These are phyloP conservation scores for Apodemia duryi DNA, from an alignment of 2,888 invertebrate genomes.

Conservation along the genomic window DNA sequence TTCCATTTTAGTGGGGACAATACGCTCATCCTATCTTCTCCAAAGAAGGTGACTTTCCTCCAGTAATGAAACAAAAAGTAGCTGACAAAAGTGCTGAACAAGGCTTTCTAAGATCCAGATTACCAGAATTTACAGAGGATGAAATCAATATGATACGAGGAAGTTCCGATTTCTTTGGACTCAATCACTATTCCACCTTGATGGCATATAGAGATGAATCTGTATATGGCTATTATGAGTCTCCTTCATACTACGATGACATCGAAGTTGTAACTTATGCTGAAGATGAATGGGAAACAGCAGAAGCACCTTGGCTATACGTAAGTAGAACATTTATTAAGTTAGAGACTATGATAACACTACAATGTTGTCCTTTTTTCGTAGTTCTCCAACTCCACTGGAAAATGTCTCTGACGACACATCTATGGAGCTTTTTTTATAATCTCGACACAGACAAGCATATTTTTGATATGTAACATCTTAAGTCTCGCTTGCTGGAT, in stretches of 20 bases:
- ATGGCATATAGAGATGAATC: slow-evolving; percentile 43
- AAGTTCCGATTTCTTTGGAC: slow-evolving; percentile 52
- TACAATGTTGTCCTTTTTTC: too few species aligned
- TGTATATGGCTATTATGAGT: slow-evolving; percentile 29
- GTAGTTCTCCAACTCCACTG: too few species aligned
- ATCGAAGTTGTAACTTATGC: slow-evolving; percentile 24
- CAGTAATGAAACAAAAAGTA: slow-evolving; percentile 75
- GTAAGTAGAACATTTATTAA: neutral
- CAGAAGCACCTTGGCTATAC: neutral
- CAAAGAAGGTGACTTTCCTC: slow-evolving; percentile 79
- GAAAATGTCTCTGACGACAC: too few species aligned
- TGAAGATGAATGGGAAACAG: neutral
- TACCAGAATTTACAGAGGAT: slow-evolving; percentile 58
- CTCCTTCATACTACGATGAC: slow-evolving; percentile 40
- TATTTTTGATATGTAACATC: too few species aligned
- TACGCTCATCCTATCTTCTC: slow-evolving; percentile 81
- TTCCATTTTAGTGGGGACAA: slow-evolving; percentile 66
- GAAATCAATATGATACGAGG: slow-evolving; percentile 50
- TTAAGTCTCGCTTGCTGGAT: too few species aligned
- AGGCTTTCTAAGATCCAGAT: slow-evolving; percentile 55
- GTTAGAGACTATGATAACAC: too few species aligned
- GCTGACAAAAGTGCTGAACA: slow-evolving; percentile 69
- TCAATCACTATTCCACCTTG: slow-evolving; percentile 82
- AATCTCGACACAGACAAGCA: too few species aligned
- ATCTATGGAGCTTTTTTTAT: too few species aligned